phyloP scores from a whole-genome alignment of 2,797 vertebrate genomes.

The Rhadinocentrus ornatus region DNA sequence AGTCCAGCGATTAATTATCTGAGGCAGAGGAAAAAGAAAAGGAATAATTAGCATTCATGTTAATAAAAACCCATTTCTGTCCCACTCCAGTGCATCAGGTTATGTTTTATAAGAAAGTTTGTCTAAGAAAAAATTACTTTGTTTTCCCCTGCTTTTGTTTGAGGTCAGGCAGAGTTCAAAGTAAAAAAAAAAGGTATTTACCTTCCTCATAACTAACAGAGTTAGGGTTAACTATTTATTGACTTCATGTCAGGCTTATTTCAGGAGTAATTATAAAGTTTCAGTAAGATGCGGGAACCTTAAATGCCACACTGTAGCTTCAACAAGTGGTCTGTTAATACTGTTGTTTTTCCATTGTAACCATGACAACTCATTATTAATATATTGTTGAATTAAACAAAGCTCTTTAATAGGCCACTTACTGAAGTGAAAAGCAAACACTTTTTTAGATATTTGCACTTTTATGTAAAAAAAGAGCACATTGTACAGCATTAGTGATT shows the following conservation, averaged over 20 bases:
- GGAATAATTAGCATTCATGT: slow-evolving; percentile 28
- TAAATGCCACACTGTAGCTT: slow-evolving; percentile 22
- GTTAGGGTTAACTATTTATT: neutral
- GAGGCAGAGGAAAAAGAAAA: slow-evolving; percentile 19
- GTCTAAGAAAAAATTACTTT: slow-evolving; percentile 5
- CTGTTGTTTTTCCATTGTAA: slow-evolving; percentile 3
- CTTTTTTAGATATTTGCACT: slow-evolving; percentile 49
- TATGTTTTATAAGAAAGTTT: slow-evolving; percentile 20
- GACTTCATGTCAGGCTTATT: slow-evolving; percentile 9
- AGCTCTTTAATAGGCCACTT: slow-evolving; percentile 10
- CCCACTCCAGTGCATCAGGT: slow-evolving; percentile 12
- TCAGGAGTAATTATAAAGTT: slow-evolving; percentile 31
- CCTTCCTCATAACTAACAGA: slow-evolving; percentile 11
- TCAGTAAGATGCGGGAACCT: slow-evolving; percentile 18
- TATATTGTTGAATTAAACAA: slow-evolving; percentile 16
- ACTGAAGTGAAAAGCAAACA: slow-evolving; percentile 33
- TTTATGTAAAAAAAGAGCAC: slow-evolving; percentile 78
- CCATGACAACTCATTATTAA: slow-evolving; percentile 23
- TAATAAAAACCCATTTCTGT: slow-evolving; percentile 33
- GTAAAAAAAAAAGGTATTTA: slow-evolving; percentile 12
- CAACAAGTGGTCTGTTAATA: slow-evolving; percentile 14
- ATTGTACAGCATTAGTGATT: slow-evolving; percentile 66
- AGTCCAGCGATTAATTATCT: slow-evolving; percentile 45
- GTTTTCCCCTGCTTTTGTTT: neutral
- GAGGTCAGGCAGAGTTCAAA: slow-evolving; percentile 20